Base-by-base conservation (phyloP, 1,140 invertebrate genomes). In the Aphaenogaster rudis region DNA sequence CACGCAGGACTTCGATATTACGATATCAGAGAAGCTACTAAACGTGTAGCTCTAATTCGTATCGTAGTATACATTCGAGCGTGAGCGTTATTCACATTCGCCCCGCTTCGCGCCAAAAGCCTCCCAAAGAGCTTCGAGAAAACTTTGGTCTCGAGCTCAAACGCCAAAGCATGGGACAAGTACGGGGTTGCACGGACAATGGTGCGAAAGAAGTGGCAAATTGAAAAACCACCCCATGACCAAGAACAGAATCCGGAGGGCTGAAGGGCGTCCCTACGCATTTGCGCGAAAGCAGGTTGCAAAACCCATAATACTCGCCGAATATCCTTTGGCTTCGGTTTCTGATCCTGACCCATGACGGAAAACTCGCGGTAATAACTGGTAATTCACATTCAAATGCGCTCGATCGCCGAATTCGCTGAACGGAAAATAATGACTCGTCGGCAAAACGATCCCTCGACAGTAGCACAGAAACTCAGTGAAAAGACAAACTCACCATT, bases 191-290 rank as follows among this genome's bases (percentile, higher is more conserved):
- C 50, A 71, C 61, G 48, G 61, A 80, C 80, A 88, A 91, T 79
- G 76, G 57, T 57, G 45, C 63, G 76, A 88, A 88, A 90, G 50
- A 88, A 66, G 57, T 86, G 80, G 86, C 77, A 88, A 88, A 91
- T 91, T 88, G 88, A 90, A 90, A 90, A 90, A 88, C 85, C 89
- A 33, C 28, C 36, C 52, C 11, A 42, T 69, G 54, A 52, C 54
- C 67, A 71, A 84, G 69, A 63, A 76, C 80, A 74, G 71, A 63
- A 77, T 57, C 42, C n/a, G 13, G 63, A 74, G 57, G 39, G 48
- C 28, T 50, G 79, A 84, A 50, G 28, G 13, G 52, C 28, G 21
- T 36, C n/a, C 48, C 39, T 52, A 8, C 45, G 66, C 52, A 78
- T 50, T 48, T 45, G 28, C 28, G 42, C 21, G 77, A 1, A 6